Evolutionary conservation across 2,797 vertebrate genomes (phyloP), one percentile per base, ranked within the genome.

Genomic region (Champsocephalus esox): DNA sequence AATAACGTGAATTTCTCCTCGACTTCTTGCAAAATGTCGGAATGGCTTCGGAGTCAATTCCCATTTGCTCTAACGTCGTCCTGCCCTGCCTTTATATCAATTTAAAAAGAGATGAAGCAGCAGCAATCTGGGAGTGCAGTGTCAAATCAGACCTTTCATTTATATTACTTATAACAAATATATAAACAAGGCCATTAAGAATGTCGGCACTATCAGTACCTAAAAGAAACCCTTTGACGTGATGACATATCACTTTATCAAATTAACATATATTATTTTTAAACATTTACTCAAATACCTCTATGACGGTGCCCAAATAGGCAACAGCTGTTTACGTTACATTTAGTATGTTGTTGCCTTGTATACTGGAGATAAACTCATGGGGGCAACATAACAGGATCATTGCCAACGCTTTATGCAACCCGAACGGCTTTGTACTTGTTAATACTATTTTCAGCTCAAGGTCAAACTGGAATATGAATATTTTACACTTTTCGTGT

Each of bases 171-270:
- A 55, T 57, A 21, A 66, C 79, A 71, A 58, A 59, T 46, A 83
- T 79, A 67, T 41, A 74, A 82, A 55, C 14, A 70, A 62, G 9
- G 24, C 59, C 66, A 34, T 80, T 61, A 58, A 68, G 21, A 68
- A 21, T 17, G 41, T 4, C 56, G 48, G 45, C 58, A 64, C 11
- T 57, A 70, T 59, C 44, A 44, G 51, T 8, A 38, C 73, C 46
- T 55, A 45, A 58, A 72, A 72, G 13, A 73, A 74, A 54, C 10
- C 55, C 46, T 56, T 41, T 73, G 34, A 70, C 52, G 51, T 70
- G 51, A 70, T 55, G 66, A 51, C 45, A 52, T 41, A 55, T 24
- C 9, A 19, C 16, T 9, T 61, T 58, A 66, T 74, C 60, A 77
- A 58, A 66, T 58, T 41, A 67, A 48, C 24, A 57, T 74, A 16